Evolutionary conservation across 2,888 invertebrate genomes (phyloP), one percentile per base, ranked within the genome.

Genomic region (Vannuccia rotundouncinata): DNA sequence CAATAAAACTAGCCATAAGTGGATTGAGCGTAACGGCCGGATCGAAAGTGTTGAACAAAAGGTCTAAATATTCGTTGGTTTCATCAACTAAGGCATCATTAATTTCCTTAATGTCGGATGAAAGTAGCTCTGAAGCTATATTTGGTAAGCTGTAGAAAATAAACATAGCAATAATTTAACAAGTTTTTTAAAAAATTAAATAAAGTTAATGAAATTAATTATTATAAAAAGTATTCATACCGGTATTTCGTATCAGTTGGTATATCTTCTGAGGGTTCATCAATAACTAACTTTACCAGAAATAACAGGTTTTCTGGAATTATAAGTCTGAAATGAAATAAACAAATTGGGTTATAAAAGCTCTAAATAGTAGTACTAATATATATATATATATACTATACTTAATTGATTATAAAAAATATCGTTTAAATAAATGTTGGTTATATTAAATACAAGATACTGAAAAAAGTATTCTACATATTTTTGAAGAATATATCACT

Each of bases 61-160:
- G 66, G 66, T 66, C 25, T 22, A 66, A 66, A 66, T n/a, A 66
- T 5, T 66, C 66, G 25, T 66, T 22, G 10, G 66, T 66, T 5
- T 66, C 66, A 66, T 66, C 66, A 5, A 66, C 66, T 22, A 66
- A 27, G 25, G 22, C 66, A 66, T 66, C 66, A 66, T 66, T 66
- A 2, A 66, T 66, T 66, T 66, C 66, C 25, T 66, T 66, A n/a
- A 66, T 66, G 66, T 66, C 66, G 2, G 66, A 5, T 17, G 66
- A 66, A 22, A 66, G 66, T 2, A 66, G 22, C 22, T 66, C 66
- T 2, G 66, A 66, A 22, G 66, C 66, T 13, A 66, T 66, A 22
- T 66, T 66, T 66, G 66, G 66, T 22, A 66, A 66, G 2, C 66
- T 66, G 5, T 5, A 66, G 25, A 13, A 45, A 45, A 45, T 45